A percentile compares a stretch with the other conserved stretches of the same genome.
These are phyloP conservation scores for Pangasius macronema DNA, from an alignment of 2,797 vertebrate genomes.

Conservation along the genomic window DNA sequence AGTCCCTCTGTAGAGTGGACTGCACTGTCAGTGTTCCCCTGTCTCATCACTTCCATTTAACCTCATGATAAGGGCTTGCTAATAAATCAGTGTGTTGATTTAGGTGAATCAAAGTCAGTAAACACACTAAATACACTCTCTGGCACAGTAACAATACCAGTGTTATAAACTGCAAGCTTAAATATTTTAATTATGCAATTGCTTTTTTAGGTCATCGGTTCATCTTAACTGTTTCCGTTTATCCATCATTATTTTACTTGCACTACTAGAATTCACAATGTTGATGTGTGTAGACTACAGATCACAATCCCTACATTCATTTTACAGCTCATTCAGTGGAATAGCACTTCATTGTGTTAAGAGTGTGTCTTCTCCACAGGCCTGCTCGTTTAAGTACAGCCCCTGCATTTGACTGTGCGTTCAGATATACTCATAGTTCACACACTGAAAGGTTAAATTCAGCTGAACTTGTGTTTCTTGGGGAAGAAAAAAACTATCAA, in stretches of 20 bases:
- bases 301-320: background rate
- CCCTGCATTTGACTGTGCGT: background rate
- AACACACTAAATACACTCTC: background rate
- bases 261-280: background rate
- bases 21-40: constrained; percentile 1
- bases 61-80: background rate
- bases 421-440: background rate
- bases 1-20: constrained; percentile 13
- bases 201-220: too few relatives aligned
- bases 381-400: background rate
- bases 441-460: constrained; percentile 6
- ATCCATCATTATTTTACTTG: background rate
- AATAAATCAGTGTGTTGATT: background rate
- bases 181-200: background rate
- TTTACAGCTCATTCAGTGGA: background rate
- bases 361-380: background rate
- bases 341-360: background rate
- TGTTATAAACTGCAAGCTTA: background rate
- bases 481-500: background rate
- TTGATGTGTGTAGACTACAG: background rate
- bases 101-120: background rate
- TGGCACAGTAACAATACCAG: background rate
- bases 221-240: background rate
- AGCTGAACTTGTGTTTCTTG: background rate
- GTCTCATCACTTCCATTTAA: background rate